Evolutionary conservation across 2,888 invertebrate genomes (phyloP).

Genomic region (Gryllus longicercus): DNA sequence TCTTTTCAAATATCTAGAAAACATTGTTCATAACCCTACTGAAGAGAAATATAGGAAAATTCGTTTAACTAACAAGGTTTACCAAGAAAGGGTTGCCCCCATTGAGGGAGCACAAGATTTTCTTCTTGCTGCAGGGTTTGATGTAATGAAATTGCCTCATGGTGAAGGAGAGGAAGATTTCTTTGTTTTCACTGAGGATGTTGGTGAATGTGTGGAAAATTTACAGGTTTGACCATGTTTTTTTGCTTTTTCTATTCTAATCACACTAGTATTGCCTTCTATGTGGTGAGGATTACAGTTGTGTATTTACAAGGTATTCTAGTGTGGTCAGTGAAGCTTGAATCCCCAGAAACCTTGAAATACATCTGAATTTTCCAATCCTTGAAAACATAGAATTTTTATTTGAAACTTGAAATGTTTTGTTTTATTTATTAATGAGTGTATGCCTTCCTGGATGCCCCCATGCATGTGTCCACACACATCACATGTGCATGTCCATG

Average conservation of each 20-base stretch:
- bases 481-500: no score
- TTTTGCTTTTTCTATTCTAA: not conserved
- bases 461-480: no score
- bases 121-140: conserved; percentile 79
- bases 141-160: conserved; percentile 54
- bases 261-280: not conserved
- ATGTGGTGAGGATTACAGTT: not conserved
- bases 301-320: not conserved
- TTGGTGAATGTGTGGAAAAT: conserved; percentile 55
- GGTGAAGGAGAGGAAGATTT: conserved; percentile 62
- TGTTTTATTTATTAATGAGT: no score
- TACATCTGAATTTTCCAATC: no score
- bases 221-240: conserved; percentile 50
- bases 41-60: conserved; percentile 91
- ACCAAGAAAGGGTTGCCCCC: conserved; percentile 73
- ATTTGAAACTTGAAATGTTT: no score
- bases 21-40: conserved; percentile 77
- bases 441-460: no score
- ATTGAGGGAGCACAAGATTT: conserved; percentile 80
- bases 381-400: no score
- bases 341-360: no score
- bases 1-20: conserved; percentile 83
- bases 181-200: conserved; percentile 62
- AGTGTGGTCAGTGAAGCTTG: not conserved
- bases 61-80: conserved; percentile 77